These are phyloP conservation scores for Amphiprion ocellaris DNA, from an alignment of 2,113 vertebrate species.

Conservation along the genomic window DNA sequence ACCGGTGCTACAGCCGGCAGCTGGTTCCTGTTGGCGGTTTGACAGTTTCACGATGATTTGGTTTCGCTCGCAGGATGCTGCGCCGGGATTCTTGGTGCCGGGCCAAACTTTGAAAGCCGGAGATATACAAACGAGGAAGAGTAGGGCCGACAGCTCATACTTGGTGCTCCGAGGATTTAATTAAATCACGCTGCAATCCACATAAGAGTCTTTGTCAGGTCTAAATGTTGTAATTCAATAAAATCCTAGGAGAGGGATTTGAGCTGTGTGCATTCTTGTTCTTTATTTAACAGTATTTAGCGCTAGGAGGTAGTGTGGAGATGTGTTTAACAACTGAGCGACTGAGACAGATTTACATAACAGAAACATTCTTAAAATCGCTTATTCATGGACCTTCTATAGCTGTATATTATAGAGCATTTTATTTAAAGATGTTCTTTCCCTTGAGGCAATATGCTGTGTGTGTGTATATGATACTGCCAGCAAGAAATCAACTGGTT, in stretches of 20 bases:
- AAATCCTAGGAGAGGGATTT: not conserved
- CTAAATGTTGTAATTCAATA: conserved; percentile 30
- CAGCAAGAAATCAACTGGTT: too few relatives aligned
- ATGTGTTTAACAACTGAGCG: not conserved
- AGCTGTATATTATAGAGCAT: not conserved
- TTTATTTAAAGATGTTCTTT: not conserved
- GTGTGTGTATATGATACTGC: too few relatives aligned
- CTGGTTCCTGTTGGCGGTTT: conserved; percentile 44
- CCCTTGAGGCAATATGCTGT: not conserved
- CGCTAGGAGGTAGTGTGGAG: not conserved
- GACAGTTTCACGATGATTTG: conserved; percentile 39
- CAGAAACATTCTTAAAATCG: not conserved
- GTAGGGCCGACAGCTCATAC: not conserved
- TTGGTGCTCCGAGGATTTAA: conserved; percentile 7
- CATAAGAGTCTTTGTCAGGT: conserved; percentile 24
- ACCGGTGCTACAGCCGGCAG: conserved; percentile 24
- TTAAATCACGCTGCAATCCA: conserved; percentile 18
- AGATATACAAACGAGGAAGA: conserved; percentile 18
- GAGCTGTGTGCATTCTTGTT: not conserved
- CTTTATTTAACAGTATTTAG: not conserved
- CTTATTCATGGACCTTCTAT: not conserved
- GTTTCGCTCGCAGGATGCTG: conserved; percentile 13
- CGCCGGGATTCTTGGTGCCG: conserved; percentile 19
- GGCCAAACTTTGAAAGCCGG: conserved; percentile 40
- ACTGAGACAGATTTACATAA: not conserved